Evolutionary conservation across 2,888 invertebrate species (phyloP).

Genomic region (Tuberolachnus salignus): DNA sequence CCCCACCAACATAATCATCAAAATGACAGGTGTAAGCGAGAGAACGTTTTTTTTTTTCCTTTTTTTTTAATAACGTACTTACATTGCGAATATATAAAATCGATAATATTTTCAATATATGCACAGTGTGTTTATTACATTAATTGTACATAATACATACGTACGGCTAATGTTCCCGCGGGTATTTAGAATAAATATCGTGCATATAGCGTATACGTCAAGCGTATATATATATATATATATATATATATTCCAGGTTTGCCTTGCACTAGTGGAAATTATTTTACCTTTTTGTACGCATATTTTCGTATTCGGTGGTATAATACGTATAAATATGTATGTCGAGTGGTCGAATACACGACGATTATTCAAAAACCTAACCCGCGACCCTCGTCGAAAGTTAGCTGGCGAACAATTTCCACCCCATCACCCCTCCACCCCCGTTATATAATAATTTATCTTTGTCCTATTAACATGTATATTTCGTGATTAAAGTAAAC

Average conservation of each 20-base stretch:
- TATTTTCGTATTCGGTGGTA: not conserved
- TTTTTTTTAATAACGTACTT: not conserved
- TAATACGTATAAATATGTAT: not conserved
- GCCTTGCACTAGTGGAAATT: no score
- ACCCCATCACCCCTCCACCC: no score
- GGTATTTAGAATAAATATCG: no score
- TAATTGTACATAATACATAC: not conserved
- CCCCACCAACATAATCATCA: not conserved
- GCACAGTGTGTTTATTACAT: not conserved
- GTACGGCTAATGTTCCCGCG: no score
- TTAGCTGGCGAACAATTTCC: not conserved
- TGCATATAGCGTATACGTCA: no score
- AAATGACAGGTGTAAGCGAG: not conserved
- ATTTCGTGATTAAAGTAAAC: constrained; percentile 30
- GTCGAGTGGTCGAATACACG: not conserved
- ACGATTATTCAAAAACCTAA: not conserved
- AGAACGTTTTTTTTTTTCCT: not conserved
- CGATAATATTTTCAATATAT: no score
- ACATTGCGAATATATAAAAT: no score
- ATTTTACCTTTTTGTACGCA: no score
- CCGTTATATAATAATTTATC: constrained; percentile 4
- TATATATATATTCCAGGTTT: no score
- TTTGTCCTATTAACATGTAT: constrained; percentile 6
- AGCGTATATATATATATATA: no score
- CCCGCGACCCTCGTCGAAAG: not conserved